phyloP scores from a whole-genome alignment of 2,797 vertebrate species.

The Chelmon rostratus region DNA sequence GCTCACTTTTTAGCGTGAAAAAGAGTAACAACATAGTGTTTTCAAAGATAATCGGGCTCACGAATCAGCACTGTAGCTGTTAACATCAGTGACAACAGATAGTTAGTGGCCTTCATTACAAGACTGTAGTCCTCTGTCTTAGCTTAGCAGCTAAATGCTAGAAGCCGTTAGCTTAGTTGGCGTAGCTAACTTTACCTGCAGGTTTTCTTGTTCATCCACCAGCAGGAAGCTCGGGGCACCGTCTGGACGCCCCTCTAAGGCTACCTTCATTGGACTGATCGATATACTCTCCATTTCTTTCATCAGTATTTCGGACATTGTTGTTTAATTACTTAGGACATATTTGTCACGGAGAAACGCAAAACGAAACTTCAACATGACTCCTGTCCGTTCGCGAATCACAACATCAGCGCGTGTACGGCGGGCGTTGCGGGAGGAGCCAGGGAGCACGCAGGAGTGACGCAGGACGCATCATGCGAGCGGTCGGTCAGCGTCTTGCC shows the following conservation, averaged over 20 bases:
- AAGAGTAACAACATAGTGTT: neutral
- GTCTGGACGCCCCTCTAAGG: conserved; percentile 39
- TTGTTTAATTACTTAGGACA: conserved; percentile 31
- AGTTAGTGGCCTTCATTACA: neutral
- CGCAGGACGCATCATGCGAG: conserved; percentile 34
- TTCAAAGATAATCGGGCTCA: neutral
- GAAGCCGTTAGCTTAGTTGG: conserved; percentile 51
- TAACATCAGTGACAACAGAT: neutral
- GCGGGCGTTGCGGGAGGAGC: conserved; percentile 47
- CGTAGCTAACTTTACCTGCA: conserved; percentile 84
- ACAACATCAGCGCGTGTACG: conserved; percentile 78
- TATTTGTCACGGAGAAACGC: conserved; percentile 8
- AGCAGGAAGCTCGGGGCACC: conserved; percentile 82
- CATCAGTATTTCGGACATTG: conserved; percentile 84
- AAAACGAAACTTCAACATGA: conserved; percentile 76
- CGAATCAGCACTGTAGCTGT: rapidly evolving
- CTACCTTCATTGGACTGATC: conserved; percentile 49
- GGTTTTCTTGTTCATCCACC: conserved; percentile 87
- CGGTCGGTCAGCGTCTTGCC: neutral
- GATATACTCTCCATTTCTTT: conserved; percentile 80
- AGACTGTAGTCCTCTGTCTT: conserved; percentile 9
- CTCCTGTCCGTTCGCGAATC: conserved; percentile 59
- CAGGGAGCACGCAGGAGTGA: conserved; percentile 5
- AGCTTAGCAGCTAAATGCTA: conserved; percentile 70
- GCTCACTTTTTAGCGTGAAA: neutral